Conservation (phyloP, 2,888 invertebrate genomes). For the Salpingus planirostris region DNA sequence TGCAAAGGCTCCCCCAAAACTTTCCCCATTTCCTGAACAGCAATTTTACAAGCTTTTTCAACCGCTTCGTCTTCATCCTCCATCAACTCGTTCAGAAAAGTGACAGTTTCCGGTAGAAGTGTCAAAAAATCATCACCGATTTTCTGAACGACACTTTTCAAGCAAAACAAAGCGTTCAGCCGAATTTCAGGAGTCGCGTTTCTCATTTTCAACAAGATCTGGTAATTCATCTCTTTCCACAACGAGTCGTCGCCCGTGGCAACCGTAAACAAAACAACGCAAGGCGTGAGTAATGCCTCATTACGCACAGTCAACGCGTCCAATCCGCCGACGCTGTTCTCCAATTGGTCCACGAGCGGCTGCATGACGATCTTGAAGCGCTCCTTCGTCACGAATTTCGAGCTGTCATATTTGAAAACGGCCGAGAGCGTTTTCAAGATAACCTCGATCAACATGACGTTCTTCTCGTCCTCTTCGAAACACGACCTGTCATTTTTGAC, state of each 20-base stretch:
- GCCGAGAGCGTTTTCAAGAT: conserved; percentile 66
- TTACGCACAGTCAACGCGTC: conserved; percentile 52
- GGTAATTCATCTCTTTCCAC: conserved; percentile 87
- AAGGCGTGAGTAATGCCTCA: conserved; percentile 58
- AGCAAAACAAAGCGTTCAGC: conserved; percentile 58
- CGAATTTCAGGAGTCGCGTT: conserved; percentile 67
- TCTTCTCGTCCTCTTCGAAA: conserved; percentile 48
- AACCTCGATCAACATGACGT: conserved; percentile 55
- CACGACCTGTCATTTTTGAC: conserved; percentile 47
- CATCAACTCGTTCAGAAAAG: conserved; percentile 85
- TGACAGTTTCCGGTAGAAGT: conserved; percentile 85
- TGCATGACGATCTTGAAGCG: conserved; percentile 77
- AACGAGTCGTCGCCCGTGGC: conserved; percentile 76
- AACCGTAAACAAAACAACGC: conserved; percentile 73
- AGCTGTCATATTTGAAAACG: conserved; percentile 75
- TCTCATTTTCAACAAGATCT: conserved; percentile 79
- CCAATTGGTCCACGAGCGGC: conserved; percentile 82
- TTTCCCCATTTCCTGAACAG: conserved; percentile 75
- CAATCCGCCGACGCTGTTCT: conserved; percentile 61
- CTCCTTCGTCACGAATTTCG: conserved; percentile 76
- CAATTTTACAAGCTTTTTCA: conserved; percentile 68
- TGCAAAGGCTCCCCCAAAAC: conserved; percentile 85
- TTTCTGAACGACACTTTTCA: conserved; percentile 72
- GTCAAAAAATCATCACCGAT: conserved; percentile 84
- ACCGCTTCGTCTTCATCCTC: conserved; percentile 83